phyloP scores from a whole-genome alignment of 2,113 vertebrate genomes.

The Amia ocellicauda region DNA sequence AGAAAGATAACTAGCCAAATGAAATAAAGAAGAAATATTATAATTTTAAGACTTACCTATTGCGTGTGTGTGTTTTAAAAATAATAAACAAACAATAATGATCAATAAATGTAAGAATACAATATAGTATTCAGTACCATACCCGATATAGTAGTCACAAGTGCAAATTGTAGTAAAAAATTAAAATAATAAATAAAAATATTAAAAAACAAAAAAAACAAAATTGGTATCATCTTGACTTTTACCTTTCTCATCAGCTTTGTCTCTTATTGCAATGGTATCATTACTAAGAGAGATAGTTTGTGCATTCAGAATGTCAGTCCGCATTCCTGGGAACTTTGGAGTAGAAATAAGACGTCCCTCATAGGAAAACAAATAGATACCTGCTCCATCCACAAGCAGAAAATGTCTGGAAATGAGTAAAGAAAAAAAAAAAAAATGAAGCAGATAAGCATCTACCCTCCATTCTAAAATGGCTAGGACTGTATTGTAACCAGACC shows the following conservation, averaged over 20 bases:
- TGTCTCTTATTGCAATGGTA: constrained; percentile 83
- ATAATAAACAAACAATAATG: no score
- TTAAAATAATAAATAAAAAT: no score
- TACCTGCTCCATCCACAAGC: constrained; percentile 83
- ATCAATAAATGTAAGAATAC: no score
- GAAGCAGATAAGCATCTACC: no score
- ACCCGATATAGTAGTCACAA: no score
- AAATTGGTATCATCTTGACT: no score
- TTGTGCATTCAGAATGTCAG: constrained; percentile 81
- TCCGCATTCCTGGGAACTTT: constrained; percentile 86
- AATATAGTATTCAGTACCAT: no score
- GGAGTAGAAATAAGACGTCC: constrained; percentile 86
- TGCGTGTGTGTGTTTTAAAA: not conserved
- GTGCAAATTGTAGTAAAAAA: no score
- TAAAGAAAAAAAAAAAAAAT: constrained; percentile 6
- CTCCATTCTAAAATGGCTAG: no score
- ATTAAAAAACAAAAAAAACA: no score
- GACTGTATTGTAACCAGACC: no score
- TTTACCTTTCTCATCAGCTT: constrained; percentile 85
- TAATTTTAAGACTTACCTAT: not conserved
- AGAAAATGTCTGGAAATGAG: constrained; percentile 77
- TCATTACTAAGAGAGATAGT: constrained; percentile 87
- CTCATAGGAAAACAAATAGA: constrained; percentile 91
- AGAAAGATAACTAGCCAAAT: constrained; percentile 77
- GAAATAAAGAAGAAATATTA: not conserved